Evolutionary conservation across 1,140 invertebrate genomes (phyloP).

Genomic region (Idris sp.): DNA sequence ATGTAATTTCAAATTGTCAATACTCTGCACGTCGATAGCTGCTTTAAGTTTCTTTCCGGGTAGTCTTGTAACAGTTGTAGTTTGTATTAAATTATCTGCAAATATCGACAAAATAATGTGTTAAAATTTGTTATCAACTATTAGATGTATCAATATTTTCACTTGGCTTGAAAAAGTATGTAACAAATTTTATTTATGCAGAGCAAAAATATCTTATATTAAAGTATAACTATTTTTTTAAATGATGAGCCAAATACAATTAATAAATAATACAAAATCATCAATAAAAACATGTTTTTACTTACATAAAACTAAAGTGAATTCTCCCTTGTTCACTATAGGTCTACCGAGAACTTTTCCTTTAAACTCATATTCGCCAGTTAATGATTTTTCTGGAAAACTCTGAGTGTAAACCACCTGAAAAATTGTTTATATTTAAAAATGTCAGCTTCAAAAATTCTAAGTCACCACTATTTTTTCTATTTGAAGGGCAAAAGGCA

Average conservation of each 20-base stretch:
- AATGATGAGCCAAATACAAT: too few species aligned
- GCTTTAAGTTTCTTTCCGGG: slow-evolving; percentile 81
- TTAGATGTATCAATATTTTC: too few species aligned
- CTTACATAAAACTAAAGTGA: slow-evolving; percentile 86
- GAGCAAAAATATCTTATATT: too few species aligned
- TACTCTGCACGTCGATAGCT: slow-evolving; percentile 84
- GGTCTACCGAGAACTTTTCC: slow-evolving; percentile 81
- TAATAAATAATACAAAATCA: too few species aligned
- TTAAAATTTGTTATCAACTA: too few species aligned
- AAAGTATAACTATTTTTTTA: too few species aligned
- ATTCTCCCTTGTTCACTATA: slow-evolving; percentile 82
- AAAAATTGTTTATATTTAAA: slow-evolving; percentile 59
- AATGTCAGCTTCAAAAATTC: neutral
- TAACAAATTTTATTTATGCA: too few species aligned
- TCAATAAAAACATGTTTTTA: too few species aligned
- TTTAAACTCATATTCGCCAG: slow-evolving; percentile 84
- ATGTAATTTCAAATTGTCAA: slow-evolving; percentile 86
- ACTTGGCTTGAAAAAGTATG: too few species aligned
- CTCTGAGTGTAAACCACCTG: slow-evolving; percentile 88
- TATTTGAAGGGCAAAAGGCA: too few species aligned
- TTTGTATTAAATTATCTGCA: slow-evolving; percentile 80
- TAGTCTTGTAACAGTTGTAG: slow-evolving; percentile 83
- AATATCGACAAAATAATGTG: too few species aligned
- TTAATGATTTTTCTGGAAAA: slow-evolving; percentile 87
- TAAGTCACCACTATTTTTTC: too few species aligned